Percentiles rank a stretch among this genome's conserved stretches.
Conservation (phyloP, 2,888 invertebrate genomes). For the Nysson spinosus region DNA sequence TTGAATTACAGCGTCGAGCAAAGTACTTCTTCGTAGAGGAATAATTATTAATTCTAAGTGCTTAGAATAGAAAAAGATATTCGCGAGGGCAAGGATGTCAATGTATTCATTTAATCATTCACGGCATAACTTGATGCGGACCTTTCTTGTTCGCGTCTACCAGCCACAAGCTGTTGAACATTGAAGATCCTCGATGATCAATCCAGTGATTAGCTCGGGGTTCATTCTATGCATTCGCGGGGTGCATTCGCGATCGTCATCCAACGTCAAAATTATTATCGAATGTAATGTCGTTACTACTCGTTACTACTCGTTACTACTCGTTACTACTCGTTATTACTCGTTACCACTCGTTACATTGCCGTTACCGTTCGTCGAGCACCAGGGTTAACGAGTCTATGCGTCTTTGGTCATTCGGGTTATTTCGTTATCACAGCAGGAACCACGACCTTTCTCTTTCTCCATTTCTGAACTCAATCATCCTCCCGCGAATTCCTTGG, state of each 20-base stretch:
- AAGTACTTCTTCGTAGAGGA: too few relatives aligned
- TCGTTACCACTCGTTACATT: too few relatives aligned
- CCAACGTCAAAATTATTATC: constrained; percentile 47
- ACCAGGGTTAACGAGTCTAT: constrained; percentile 62
- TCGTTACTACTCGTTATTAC: too few relatives aligned
- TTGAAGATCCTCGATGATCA: constrained; percentile 43
- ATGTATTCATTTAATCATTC: background rate
- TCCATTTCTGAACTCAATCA: constrained; percentile 46
- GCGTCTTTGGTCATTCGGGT: constrained; percentile 59
- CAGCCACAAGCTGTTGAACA: constrained; percentile 36
- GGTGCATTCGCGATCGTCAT: constrained; percentile 47
- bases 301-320: too few relatives aligned
- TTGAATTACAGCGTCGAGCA: too few relatives aligned
- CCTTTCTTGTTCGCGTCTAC: constrained; percentile 37
- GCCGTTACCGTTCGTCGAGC: constrained; percentile 58
- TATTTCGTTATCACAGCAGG: constrained; percentile 64
- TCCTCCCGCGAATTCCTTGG: constrained; percentile 8
- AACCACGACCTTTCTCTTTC: constrained; percentile 41
- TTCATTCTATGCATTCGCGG: too few relatives aligned
- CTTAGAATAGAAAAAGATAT: background rate
- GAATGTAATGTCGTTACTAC: constrained; percentile 19
- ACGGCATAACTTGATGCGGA: constrained; percentile 16
- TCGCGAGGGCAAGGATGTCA: too few relatives aligned
- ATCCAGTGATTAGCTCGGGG: constrained; percentile 52
- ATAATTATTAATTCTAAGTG: background rate